These are phyloP conservation scores for Pachycephala philippinensis DNA, from an alignment of 2,113 vertebrate genomes.

Conservation along the genomic window DNA sequence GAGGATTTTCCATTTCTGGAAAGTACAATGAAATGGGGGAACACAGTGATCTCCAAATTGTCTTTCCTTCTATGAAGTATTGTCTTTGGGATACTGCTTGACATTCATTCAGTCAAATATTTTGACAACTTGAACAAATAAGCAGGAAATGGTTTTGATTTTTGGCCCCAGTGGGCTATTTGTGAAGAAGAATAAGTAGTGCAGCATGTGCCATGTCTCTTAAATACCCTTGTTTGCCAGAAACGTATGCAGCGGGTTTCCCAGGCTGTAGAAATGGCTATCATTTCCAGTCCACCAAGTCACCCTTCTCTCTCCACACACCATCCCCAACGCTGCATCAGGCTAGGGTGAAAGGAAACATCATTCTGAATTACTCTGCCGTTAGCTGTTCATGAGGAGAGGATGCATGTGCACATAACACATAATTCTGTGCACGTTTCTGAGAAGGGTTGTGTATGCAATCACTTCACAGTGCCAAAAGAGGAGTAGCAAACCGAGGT, in stretches of 20 bases:
- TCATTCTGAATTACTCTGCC: neutral
- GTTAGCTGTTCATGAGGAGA: neutral
- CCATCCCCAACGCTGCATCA: accelerated
- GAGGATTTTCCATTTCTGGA: neutral
- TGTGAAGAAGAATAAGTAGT: neutral
- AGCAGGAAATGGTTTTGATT: neutral
- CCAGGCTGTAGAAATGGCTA: neutral
- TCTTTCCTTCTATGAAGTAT: neutral
- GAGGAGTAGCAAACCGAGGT: neutral
- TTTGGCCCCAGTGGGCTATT: neutral
- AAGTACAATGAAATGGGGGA: neutral
- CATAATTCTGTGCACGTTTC: accelerated
- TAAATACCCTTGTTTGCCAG: neutral
- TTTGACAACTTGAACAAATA: neutral
- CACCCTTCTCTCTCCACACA: neutral
- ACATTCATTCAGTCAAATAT: neutral
- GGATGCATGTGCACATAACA: accelerated
- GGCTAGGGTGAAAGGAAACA: neutral
- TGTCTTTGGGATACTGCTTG: neutral
- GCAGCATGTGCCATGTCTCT: neutral
- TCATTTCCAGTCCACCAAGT: neutral
- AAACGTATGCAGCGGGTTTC: neutral
- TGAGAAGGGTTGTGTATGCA: neutral
- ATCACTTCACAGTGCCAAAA: neutral
- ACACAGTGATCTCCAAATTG: accelerated